Evolutionary conservation across 2,797 vertebrate species (phyloP), one percentile per base, ranked within the genome.

Genomic region (Tachyglossus aculeatus): DNA sequence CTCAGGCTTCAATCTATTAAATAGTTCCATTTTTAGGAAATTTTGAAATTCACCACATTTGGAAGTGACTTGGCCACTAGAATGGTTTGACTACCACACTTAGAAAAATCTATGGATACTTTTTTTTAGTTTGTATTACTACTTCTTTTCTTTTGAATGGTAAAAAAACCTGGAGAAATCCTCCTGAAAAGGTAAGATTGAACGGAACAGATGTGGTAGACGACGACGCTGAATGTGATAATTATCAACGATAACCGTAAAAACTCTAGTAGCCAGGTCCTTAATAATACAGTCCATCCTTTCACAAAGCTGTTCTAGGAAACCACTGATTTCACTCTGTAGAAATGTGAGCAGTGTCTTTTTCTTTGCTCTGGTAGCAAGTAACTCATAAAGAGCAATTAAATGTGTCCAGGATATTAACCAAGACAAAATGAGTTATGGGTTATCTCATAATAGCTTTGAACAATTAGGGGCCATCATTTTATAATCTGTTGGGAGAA

Each of bases 391-490:
- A 48, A 55, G 52, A 81, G n/a, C n/a, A 47, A 58, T 71, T 55
- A 74, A 57, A 45, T 55, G 39, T 84, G 63, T 62, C 9, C 5
- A 47, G 65, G 60, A 62, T 79, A 73, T 19, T 36, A 41, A 71
- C 40, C 81, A 50, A 74, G 76, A 51, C 34, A 56, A 81, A 63
- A 24, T 65, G 56, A 80, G 51, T 59, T 61, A 80, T 50, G 68
- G 81, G 79, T 78, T 84, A 67, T 74, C 68, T 74, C 67, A 84
- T 55, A 83, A 77, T 24, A 71, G 60, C 81, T 77, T 59, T 39
- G 67, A 78, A 87, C 51, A 88, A 66, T 59, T 84, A 82, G 72
- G 48, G 83, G 88, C 76, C 68, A 78, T 45, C 19, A 15, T 53
- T 59, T 63, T 44, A 60, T 14, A n/a, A n/a, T 38, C 8, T 25